phyloP scores from a whole-genome alignment of 2,113 vertebrate species.

The Ariopsis seemanni region DNA sequence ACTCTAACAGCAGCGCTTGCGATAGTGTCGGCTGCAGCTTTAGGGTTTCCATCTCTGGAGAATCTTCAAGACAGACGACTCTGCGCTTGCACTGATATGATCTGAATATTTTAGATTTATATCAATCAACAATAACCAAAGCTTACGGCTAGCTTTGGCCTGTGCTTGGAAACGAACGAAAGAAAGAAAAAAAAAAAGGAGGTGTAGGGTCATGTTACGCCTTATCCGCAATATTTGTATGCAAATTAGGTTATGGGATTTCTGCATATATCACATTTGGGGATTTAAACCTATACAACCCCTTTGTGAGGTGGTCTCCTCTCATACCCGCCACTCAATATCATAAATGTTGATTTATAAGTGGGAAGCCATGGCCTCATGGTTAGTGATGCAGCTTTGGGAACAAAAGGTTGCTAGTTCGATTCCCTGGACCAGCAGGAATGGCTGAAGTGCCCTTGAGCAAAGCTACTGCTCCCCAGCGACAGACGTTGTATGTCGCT shows the following conservation, averaged over 20 bases:
- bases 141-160: neutral
- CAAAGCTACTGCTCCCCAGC: too few relatives aligned
- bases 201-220: neutral
- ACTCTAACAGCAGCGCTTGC: neutral
- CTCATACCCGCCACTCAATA: neutral
- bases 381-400: too few relatives aligned
- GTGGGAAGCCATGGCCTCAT: too few relatives aligned
- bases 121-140: neutral
- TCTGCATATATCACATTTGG: neutral
- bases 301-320: neutral
- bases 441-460: too few relatives aligned
- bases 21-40: neutral
- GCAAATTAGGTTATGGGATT: neutral
- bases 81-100: neutral
- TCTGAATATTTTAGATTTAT: neutral
- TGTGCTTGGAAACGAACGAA: neutral
- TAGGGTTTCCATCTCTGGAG: neutral
- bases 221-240: neutral
- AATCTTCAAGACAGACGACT: neutral
- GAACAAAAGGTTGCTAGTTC: too few relatives aligned
- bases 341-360: neutral
- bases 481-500: too few relatives aligned
- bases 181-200: neutral
- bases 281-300: neutral
- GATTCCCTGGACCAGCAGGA: too few relatives aligned